These are phyloP conservation scores for Pegea sp. DNA, from an alignment of 23 tunicate genomes.

Conservation along the genomic window DNA sequence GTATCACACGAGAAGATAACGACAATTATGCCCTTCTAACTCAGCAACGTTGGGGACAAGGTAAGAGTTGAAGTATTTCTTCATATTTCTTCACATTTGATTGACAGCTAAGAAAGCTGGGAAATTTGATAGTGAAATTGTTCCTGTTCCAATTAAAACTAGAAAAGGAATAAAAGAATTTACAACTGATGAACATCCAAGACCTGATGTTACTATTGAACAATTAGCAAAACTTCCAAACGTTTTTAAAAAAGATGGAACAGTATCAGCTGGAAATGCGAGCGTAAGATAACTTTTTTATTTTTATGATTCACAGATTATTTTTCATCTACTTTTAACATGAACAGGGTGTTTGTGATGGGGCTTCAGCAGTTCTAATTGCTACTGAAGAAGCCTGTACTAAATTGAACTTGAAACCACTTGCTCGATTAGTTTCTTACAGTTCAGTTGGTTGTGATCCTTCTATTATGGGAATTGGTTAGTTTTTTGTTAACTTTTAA, in stretches of 20 bases:
- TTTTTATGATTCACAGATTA: not conserved
- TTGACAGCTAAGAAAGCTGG: conserved; percentile 84
- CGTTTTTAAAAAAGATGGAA: conserved; percentile 86
- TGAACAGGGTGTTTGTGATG: conserved; percentile 95
- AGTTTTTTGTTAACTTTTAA: not conserved
- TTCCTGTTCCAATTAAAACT: conserved; percentile 44
- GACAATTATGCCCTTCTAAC: conserved; percentile 66
- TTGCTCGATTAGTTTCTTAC: conserved; percentile 67
- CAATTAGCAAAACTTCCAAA: conserved; percentile 82
- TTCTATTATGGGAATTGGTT: conserved; percentile 78
- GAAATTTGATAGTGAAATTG: conserved; percentile 76
- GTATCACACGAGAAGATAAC: conserved; percentile 63
- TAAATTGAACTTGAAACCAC: conserved; percentile 48
- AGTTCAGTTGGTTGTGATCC: conserved; percentile 89
- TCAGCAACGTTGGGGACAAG: conserved; percentile 86
- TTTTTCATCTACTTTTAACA: not conserved
- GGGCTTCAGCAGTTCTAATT: conserved; percentile 77
- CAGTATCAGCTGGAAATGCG: conserved; percentile 98
- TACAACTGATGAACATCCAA: conserved; percentile 78
- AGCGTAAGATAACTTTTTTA: conserved; percentile 26
- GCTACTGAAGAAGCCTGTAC: conserved; percentile 94
- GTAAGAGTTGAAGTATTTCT: conserved; percentile 4
- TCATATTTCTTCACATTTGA: not conserved
- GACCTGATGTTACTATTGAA: conserved; percentile 76
- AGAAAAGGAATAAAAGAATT: conserved; percentile 44